A percentile compares a stretch with the other conserved stretches of the same genome.
Conservation (phyloP, 1,140 invertebrate species). For the Apis laboriosa region DNA sequence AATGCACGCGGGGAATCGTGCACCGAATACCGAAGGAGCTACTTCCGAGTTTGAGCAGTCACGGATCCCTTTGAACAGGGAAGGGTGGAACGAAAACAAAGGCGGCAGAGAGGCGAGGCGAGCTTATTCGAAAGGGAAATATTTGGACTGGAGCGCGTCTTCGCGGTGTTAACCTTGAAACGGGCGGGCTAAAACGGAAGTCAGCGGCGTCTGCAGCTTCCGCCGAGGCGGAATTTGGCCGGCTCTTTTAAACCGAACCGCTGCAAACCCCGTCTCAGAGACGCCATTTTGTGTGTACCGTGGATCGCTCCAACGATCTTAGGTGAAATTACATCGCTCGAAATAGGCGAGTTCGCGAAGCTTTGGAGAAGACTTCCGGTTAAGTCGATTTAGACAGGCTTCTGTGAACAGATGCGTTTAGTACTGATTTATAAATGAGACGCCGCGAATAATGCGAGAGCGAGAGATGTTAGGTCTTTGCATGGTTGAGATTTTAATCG, state of each 20-base stretch:
- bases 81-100: constrained; percentile 38
- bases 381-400: not conserved
- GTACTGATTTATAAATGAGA: not conserved
- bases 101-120: not conserved
- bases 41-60: constrained; percentile 17
- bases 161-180: constrained; percentile 30
- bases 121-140: constrained; percentile 22
- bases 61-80: not conserved
- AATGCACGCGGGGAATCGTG: constrained; percentile 21
- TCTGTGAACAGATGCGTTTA: not conserved
- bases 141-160: constrained; percentile 27
- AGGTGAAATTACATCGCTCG: not conserved
- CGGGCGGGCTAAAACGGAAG: not conserved
- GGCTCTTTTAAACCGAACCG: not conserved
- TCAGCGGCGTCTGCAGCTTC: not conserved
- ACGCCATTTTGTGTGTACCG: not conserved
- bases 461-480: too few species aligned
- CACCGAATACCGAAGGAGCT: constrained; percentile 3
- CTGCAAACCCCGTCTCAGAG: not conserved
- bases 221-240: not conserved
- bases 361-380: not conserved
- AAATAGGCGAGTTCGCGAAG: too few species aligned
- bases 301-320: not conserved
- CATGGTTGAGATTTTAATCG: too few species aligned
- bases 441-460: too few species aligned